These are phyloP conservation scores for Onychomys leucogaster DNA, from an alignment of 2,797 vertebrate species.

Conservation along the genomic window DNA sequence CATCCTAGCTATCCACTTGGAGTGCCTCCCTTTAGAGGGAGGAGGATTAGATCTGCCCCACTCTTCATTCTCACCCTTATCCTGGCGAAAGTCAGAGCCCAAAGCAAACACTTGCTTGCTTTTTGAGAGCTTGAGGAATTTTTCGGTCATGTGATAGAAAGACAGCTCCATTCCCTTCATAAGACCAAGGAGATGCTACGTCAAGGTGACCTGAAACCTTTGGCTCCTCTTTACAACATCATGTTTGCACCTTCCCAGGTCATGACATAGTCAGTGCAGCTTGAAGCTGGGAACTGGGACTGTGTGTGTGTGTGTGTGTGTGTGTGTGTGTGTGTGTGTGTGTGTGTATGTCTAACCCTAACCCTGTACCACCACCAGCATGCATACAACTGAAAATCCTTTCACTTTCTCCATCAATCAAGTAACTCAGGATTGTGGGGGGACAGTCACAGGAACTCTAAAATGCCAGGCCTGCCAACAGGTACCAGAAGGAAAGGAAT, in stretches of 20 bases:
- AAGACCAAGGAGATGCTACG: background rate
- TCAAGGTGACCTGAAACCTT: background rate
- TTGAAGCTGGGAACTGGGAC: background rate
- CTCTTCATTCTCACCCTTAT: background rate
- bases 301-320: too few species aligned
- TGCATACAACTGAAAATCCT: background rate
- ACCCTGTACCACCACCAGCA: background rate
- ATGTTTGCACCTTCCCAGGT: background rate
- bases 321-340: too few species aligned
- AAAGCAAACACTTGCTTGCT: conserved; percentile 61
- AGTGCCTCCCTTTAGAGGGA: background rate
- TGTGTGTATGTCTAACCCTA: background rate
- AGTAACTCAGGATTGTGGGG: background rate
- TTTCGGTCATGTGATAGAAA: conserved; percentile 53
- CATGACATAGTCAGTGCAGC: background rate
- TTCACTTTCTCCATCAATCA: background rate
- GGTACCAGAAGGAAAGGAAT: background rate
- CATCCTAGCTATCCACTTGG: background rate
- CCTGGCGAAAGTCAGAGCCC: background rate
- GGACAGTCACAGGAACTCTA: background rate
- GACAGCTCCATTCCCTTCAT: background rate
- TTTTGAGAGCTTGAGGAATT: conserved; percentile 65
- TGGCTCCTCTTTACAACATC: background rate
- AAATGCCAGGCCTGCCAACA: background rate
- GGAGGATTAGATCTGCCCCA: background rate